A percentile compares a stretch with the other conserved stretches of the same genome.
These are phyloP conservation scores for Lacerta viridis DNA, from an alignment of 2,797 vertebrate genomes.

Conservation along the genomic window DNA sequence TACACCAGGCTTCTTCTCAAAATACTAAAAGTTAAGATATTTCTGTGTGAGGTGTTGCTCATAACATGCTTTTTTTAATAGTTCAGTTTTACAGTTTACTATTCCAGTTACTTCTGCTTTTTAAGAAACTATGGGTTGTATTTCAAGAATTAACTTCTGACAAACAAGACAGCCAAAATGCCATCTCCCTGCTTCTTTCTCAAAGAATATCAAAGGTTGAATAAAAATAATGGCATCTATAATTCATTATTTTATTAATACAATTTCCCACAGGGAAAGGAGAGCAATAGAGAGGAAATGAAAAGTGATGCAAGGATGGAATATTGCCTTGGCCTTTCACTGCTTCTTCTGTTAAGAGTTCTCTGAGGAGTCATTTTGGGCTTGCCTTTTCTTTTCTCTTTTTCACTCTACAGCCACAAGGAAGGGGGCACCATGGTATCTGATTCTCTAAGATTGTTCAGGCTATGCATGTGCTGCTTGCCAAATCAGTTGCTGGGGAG, in stretches of 20 bases:
- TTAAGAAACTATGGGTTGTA: conserved; percentile 13
- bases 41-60: neutral
- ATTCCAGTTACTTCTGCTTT: neutral
- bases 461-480: neutral
- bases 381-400: fast-evolving
- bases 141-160: conserved; percentile 45
- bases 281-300: conserved; percentile 32
- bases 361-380: fast-evolving
- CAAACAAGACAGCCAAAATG: conserved; percentile 26
- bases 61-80: neutral
- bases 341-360: neutral
- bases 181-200: neutral
- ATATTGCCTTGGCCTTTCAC: neutral
- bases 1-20: neutral
- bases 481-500: fast-evolving
- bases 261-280: neutral
- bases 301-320: neutral
- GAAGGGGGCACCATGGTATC: neutral
- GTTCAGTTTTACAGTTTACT: neutral
- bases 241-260: conserved; percentile 46
- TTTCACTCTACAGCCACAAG: neutral
- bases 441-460: fast-evolving
- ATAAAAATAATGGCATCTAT: conserved; percentile 37
- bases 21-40: neutral
- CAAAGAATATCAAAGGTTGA: conserved; percentile 48